Evolutionary conservation across 2,797 vertebrate genomes (phyloP), one percentile per base, ranked within the genome.

Genomic region (Pyrocephalus nanus): DNA sequence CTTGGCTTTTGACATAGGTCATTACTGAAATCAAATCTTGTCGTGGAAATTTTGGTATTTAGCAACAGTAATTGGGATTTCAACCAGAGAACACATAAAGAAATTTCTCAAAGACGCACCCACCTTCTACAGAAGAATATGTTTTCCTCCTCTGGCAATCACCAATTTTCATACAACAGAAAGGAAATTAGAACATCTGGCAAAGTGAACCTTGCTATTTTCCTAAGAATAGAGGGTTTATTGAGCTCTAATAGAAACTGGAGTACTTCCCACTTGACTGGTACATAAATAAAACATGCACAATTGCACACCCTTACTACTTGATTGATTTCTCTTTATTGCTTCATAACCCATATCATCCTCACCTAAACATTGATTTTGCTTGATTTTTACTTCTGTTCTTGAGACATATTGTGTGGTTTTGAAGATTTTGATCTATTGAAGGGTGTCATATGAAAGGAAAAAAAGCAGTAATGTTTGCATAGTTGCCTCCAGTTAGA

Each of bases 121-220:
- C 26, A 77, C 26, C 55, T 80, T 76, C 55, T 58, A 55, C 1
- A 1, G 82, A 94, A 86, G 76, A 86, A 79, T 73, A 66, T 6
- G 23, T 54, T 67, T 58, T 86, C n/a, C 30, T 86, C 70, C 36
- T 87, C 70, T 74, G 78, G 61, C 38, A 94, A 45, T 38, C 88
- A 67, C 36, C 62, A 47, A n/a, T 64, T 91, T 86, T 89, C 67
- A 65, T 86, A 66, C 51, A 80, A 77, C 89, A 83, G 48, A 92
- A 86, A 89, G 90, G 94, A 94, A 94, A 91, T 91, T 51, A 58
- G 45, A 96, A 95, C 88, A 93, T 92, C 93, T 95, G 86, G 92
- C 29, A 78, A 74, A 84, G 38, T 25, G 34, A 81, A 84, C 70
- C 91, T 43, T 81, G 70, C 40, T 47, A 47, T 11, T 17, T 51